A percentile compares a stretch with the other conserved stretches of the same genome.
These are phyloP conservation scores for Ochlodes sylvanus DNA, from an alignment of 2,888 invertebrate species.

Conservation along the genomic window DNA sequence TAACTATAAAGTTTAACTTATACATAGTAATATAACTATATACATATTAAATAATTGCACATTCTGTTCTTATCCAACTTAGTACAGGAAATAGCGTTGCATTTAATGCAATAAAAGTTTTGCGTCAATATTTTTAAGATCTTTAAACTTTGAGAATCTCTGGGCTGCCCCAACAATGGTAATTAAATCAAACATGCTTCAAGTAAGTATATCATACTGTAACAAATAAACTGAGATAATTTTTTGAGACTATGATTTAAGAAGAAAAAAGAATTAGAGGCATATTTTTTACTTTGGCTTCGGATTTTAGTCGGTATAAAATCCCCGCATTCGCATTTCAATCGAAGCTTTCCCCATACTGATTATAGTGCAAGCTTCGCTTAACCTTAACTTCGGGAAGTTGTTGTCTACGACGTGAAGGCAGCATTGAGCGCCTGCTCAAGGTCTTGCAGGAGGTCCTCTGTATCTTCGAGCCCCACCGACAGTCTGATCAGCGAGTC, in stretches of 20 bases:
- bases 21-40: background rate
- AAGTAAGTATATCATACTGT: too few species aligned
- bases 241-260: too few species aligned
- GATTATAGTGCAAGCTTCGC: background rate
- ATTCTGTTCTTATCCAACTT: background rate
- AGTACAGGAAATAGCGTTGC: background rate
- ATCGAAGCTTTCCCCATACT: background rate
- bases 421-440: constrained; percentile 90
- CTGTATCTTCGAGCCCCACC: constrained; percentile 94
- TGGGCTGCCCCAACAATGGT: too few species aligned
- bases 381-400: too few species aligned
- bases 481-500: constrained; percentile 94
- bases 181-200: too few species aligned
- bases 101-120: background rate
- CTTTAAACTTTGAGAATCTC: too few species aligned
- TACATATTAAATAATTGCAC: background rate
- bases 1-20: background rate
- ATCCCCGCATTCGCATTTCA: too few species aligned
- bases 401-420: constrained; percentile 48
- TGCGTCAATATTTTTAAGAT: background rate
- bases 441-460: constrained; percentile 94
- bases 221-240: too few species aligned
- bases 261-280: too few species aligned
- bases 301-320: too few species aligned
- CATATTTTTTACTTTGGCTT: too few species aligned